Base-by-base conservation (phyloP, 1,140 invertebrate species). In the Lerema accius region DNA sequence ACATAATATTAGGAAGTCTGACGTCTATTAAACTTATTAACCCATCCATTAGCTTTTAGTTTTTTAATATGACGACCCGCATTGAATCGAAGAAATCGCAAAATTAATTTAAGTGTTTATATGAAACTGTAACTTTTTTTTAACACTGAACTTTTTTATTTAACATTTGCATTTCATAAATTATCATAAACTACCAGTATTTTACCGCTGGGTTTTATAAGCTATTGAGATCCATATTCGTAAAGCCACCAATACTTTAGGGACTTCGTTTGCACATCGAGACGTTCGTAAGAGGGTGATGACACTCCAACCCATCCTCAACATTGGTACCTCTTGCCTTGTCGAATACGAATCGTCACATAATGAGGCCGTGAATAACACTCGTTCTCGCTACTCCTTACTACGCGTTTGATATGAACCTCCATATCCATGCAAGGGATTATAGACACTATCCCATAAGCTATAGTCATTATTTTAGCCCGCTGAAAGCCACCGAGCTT, bases 351-450 rank as follows among this genome's bases (percentile, higher is more conserved):
- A 86, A 86, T 86, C 61, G 74, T 78, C 73, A 72, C 72, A 70
- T 84, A 83, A 84, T 84, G 80, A 84, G 82, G 78, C 71, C 73
- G 79, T 86, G 80, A 83, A 86, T 83, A 83, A 86, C 82, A 86
- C 84, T 82, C 82, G 80, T 75, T 73, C 78, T 76, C 76, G 49
- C 73, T 73, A 76, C 69, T 78, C 67, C 62, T 75, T 65, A 72
- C 69, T 69, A 63, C 55, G 23, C 40, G 62, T 48, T 63, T 40
- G 49, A 74, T 69, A 73, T 70, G 63, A 77, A 69, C 67, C 43
- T 50, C 14, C 13, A 11, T 32, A 50, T 58, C 28, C 48, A 13
- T 45, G 40, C 75, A 78, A 5, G 28, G 69, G 61, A 82, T 67
- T 70, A 71, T 71, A 66, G 42, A 53, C 67, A 10, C 43, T 76